A percentile compares a stretch with the other conserved stretches of the same genome.
phyloP scores from a whole-genome alignment of 2,797 vertebrate genomes.

The Poeciliopsis gracilis region DNA sequence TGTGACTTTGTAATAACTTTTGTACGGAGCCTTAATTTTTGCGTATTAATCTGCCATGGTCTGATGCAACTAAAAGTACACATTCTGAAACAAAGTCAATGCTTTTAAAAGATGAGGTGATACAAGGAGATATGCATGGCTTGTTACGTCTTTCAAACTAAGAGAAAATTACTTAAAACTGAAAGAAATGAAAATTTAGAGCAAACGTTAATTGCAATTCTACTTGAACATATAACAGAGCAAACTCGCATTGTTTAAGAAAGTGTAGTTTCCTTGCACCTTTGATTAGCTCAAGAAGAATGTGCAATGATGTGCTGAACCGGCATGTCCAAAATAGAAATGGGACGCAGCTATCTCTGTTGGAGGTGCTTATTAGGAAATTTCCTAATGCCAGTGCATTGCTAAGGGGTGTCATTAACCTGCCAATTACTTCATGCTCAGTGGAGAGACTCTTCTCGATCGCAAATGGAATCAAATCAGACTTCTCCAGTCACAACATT shows the following conservation, averaged over 20 bases:
- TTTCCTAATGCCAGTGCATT: slow-evolving; percentile 5
- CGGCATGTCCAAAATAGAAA: slow-evolving; percentile 1
- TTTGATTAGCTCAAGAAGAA: neutral
- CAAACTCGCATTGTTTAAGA: neutral
- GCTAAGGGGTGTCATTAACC: slow-evolving; percentile 8
- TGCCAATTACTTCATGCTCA: slow-evolving; percentile 11
- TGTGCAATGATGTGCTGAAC: neutral
- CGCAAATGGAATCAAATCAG: slow-evolving; percentile 5
- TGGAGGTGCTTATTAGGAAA: slow-evolving; percentile 1
- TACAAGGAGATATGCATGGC: neutral
- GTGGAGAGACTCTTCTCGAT: slow-evolving; percentile 7
- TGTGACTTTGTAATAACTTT: neutral
- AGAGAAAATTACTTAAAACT: neutral
- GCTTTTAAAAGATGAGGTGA: neutral
- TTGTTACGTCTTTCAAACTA: neutral
- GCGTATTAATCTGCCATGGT: neutral
- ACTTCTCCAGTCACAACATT: neutral
- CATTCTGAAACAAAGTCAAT: neutral
- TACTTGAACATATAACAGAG: neutral
- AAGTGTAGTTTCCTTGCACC: neutral
- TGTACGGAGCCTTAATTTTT: neutral
- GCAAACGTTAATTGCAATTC: neutral
- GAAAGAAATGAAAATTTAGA: neutral
- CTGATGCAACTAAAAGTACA: neutral
- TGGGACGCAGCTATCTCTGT: slow-evolving; percentile 1